Conservation (phyloP, 2,888 invertebrate genomes). For the Cinara cedri region DNA sequence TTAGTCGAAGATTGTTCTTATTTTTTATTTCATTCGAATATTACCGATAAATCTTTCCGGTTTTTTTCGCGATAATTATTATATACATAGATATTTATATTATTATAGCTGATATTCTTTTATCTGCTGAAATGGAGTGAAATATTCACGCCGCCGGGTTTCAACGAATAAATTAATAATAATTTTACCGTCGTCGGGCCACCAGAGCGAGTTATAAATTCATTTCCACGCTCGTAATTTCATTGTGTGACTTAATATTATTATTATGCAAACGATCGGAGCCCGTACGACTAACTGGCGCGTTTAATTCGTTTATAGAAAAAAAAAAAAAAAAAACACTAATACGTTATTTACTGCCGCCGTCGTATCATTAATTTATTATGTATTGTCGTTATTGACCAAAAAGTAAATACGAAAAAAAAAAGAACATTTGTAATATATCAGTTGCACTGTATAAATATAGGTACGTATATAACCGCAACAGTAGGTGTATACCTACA, state of each 20-base stretch:
- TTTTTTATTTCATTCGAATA: no score
- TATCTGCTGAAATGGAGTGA: no score
- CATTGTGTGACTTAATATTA: background rate
- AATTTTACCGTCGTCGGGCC: no score
- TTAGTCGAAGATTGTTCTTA: no score
- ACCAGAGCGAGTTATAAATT: background rate
- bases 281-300: background rate
- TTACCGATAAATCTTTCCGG: no score
- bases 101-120: no score
- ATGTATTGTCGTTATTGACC: slow-evolving; percentile 21
- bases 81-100: no score
- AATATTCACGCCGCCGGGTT: no score
- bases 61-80: no score
- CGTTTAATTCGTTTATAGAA: background rate
- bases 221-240: background rate
- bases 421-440: slow-evolving; percentile 6
- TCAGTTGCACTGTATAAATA: background rate
- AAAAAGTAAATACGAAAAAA: slow-evolving; percentile 7
- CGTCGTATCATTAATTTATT: slow-evolving; percentile 9
- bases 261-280: slow-evolving; percentile 6
- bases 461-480: no score
- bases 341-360: background rate
- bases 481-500: no score
- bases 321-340: no score
- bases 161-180: background rate